Evolutionary conservation across 2,888 invertebrate species (phyloP), one percentile per base, ranked within the genome.

Genomic region (Silvanus unidentatus): DNA sequence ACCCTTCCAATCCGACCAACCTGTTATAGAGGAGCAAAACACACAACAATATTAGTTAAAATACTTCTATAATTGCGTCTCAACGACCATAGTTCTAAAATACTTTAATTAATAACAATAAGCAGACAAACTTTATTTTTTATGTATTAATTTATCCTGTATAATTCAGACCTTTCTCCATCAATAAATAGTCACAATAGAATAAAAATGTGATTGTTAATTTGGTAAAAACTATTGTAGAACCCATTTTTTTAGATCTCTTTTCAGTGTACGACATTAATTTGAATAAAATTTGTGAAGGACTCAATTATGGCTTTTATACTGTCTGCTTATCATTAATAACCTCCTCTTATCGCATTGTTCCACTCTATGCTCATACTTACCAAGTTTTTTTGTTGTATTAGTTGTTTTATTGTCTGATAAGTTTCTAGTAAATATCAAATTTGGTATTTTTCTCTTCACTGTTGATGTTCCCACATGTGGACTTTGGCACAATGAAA

Each of bases 1-100:
- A 29, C 80, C 76, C 29, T 79, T 77, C 73, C 83, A 79, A 70
- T 75, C 79, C 63, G 78, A 73, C 77, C 81, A 80, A 69, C 62
- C 70, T 69, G 56, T 22, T 22, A 22, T 22, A 22, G 45, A 46
- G 14, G 48, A 41, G 38, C 40, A 42, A 45, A 43, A 29, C 42
- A 13, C 39, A 42, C 14, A 38, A 40, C 36, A 43, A 29, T 43
- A 30, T 35, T 29, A n/a, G 12, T 13, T 41, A 22, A 22, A 3
- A 22, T 8, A 8, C 22, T 22, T 8, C 3, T 22, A 5, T 22
- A 22, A 22, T 22, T 5, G 3, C 22, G 22, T 22, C 22, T 22
- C 22, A 22, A 22, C 22, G 22, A 41, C 38, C 41, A 39, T 16
- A 43, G 27, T 32, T 16, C 39, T 47, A 43, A 9, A 34, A 43